phyloP scores from a whole-genome alignment of 1,140 invertebrate genomes.

The Nylanderia fulva region DNA sequence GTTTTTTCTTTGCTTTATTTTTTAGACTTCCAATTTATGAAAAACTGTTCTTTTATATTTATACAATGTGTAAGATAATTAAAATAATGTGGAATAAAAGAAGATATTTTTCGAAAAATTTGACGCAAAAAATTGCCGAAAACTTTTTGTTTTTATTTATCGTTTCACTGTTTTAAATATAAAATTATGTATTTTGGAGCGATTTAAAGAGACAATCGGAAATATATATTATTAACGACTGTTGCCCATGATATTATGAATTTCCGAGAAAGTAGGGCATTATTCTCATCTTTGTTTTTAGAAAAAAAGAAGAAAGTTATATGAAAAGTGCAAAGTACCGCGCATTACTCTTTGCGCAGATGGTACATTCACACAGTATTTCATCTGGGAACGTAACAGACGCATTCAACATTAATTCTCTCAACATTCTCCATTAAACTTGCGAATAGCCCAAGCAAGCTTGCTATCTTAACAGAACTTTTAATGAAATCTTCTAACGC shows the following conservation, averaged over 20 bases:
- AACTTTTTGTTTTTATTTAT: not conserved
- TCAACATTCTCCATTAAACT: conserved; percentile 59
- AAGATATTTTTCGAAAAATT: not conserved
- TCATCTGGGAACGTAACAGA: conserved; percentile 50
- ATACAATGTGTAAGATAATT: not conserved
- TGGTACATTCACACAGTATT: conserved; percentile 62
- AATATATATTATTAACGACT: conserved; percentile 12
- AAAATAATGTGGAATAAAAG: not conserved
- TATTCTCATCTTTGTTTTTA: conserved; percentile 10
- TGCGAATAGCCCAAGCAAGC: conserved; percentile 52
- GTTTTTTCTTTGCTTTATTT: not conserved
- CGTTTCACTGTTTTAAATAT: not conserved
- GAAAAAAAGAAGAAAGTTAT: conserved; percentile 38
- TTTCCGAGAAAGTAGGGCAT: conserved; percentile 33
- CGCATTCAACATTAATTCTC: conserved; percentile 57
- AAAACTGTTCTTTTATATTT: not conserved
- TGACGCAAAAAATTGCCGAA: not conserved
- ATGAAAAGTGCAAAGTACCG: conserved; percentile 44
- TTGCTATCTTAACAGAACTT: conserved; percentile 56
- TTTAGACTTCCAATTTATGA: not conserved
- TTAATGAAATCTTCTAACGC: conserved; percentile 55
- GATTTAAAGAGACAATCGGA: not conserved
- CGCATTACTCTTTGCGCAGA: conserved; percentile 50
- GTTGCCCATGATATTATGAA: conserved; percentile 9
- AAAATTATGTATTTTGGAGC: not conserved